Evolutionary conservation across 2,797 vertebrate genomes (phyloP), one percentile per base, ranked within the genome.

Genomic region (Emys orbicularis): DNA sequence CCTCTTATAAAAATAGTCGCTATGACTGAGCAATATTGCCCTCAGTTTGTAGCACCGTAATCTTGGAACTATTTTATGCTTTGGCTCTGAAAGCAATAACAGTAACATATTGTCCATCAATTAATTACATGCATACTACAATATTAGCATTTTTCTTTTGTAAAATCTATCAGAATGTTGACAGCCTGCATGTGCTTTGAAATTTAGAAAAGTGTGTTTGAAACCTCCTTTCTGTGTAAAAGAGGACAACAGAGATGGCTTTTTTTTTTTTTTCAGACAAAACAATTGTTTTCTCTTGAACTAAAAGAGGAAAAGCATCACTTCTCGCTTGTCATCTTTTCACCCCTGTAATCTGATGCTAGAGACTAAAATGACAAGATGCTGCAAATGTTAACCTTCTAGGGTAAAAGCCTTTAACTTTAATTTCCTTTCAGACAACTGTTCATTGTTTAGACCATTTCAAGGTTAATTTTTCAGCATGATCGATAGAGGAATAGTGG

Each of bases 381-480:
- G 74, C 59, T 85, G 44, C 37, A 74, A 85, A 89, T 3, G 7
- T 50, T 87, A 54, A 31, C 92, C 93, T 93, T 90, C 95, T 68
- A 77, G 57, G 15, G 18, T 81, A 90, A 86, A 12, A 8, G 16
- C 34, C 83, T 65, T 96, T 3, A 0, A 84, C 86, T 83, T 47
- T 47, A 91, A 4, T 83, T 93, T 86, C 81, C 4, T 89, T 84
- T 89, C 79, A 85, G n/a, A 97, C 79, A 77, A 56, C 77, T 96
- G 49, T 68, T 94, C 72, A 87, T 85, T 96, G 87, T 92, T 95
- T 50, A 6, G 12, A 85, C 68, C 47, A 34, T 95, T 97, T 92
- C 85, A 47, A 96, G 18, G 50, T 85, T 95, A 57, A 89, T 89
- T 94, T 95, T 93, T 96, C 59, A 93, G 76, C 72, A 88, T 47